phyloP scores from a whole-genome alignment of 37 sponge, comb jelly and placozoan species.

The Cliona cf. orientalis region DNA sequence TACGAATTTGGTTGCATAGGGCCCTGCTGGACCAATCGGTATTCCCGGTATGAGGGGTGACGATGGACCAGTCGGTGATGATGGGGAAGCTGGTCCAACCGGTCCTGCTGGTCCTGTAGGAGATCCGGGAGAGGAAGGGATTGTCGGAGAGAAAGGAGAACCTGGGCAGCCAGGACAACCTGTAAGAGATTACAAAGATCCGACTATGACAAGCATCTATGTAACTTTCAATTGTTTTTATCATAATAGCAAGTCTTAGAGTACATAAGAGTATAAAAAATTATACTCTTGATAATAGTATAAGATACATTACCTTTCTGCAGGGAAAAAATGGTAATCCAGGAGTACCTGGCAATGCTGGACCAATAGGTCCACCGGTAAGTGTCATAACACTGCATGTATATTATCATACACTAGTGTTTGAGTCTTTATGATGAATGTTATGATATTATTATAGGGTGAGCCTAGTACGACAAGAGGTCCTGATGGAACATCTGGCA shows the following conservation, averaged over 20 bases:
- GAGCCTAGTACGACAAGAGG: conserved; percentile 13
- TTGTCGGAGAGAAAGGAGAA: conserved; percentile 52
- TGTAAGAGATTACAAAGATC: conserved; percentile 17
- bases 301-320: neutral
- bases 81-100: conserved; percentile 62
- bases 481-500: conserved; percentile 44
- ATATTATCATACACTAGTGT: neutral
- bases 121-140: conserved; percentile 41
- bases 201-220: neutral
- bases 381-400: conserved; percentile 2
- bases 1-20: neutral
- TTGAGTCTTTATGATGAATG: neutral
- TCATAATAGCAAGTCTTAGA: no score
- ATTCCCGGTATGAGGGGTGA: conserved; percentile 51
- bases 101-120: conserved; percentile 66
- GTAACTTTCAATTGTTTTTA: neutral
- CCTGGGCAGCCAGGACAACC: conserved; percentile 53
- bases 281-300: no score
- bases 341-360: conserved; percentile 59
- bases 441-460: conserved; percentile 2
- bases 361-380: conserved; percentile 59
- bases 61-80: conserved; percentile 49
- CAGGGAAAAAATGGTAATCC: conserved; percentile 58
- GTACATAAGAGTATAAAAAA: no score
- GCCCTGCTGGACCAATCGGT: conserved; percentile 57